Conservation (phyloP, 2,888 invertebrate species). For the Agrochola macilenta region DNA sequence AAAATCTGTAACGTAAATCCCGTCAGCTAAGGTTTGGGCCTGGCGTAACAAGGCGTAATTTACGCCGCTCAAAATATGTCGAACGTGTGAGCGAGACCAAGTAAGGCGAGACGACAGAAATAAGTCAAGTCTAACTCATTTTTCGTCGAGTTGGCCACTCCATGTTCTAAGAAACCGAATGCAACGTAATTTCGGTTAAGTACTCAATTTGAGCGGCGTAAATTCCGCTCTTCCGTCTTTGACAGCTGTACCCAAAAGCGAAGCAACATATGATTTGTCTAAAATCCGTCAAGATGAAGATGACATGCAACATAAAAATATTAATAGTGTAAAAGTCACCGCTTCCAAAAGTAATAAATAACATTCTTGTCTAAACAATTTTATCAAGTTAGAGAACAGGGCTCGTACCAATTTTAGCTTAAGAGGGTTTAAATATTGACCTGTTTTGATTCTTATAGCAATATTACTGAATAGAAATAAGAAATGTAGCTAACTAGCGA, state of each 20-base stretch:
- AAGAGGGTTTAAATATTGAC: too few relatives aligned
- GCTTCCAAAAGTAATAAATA: background rate
- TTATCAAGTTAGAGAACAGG: too few relatives aligned
- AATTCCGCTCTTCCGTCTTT: background rate
- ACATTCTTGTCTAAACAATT: background rate
- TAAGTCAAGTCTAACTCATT: background rate
- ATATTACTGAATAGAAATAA: too few relatives aligned
- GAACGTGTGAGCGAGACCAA: background rate
- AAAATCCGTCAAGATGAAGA: background rate
- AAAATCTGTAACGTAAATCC: background rate
- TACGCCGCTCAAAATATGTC: background rate
- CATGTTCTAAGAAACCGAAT: background rate
- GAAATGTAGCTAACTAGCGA: too few relatives aligned
- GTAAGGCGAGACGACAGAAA: too few relatives aligned
- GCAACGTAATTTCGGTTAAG: background rate
- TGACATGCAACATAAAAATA: constrained; percentile 20
- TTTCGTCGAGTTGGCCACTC: background rate
- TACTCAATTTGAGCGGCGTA: background rate
- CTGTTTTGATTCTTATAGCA: too few relatives aligned
- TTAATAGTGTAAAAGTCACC: background rate
- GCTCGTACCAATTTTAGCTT: background rate
- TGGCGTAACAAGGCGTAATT: background rate
- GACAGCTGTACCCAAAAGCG: background rate
- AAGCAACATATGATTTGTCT: background rate
- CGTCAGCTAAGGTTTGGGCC: too few relatives aligned